These are phyloP conservation scores for Alviniconcha marisindica DNA, from an alignment of 1,140 invertebrate species.

Conservation along the genomic window DNA sequence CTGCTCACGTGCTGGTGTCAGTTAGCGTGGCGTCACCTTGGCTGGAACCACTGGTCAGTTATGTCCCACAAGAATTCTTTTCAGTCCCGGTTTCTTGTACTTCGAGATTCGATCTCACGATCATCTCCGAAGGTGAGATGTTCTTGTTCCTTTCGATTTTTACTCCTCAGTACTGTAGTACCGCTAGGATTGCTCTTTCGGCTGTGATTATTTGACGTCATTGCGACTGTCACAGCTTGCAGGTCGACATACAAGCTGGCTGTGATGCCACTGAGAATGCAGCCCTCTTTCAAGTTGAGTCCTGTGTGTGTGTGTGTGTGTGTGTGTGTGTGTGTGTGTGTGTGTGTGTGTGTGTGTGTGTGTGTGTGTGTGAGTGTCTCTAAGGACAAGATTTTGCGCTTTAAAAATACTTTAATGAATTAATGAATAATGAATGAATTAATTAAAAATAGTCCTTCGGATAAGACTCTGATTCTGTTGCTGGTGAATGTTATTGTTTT, in stretches of 20 bases:
- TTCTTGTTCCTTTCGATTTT: background rate
- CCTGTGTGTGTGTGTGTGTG: slow-evolving; percentile 25
- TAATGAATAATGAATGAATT: background rate
- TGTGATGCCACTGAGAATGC: background rate
- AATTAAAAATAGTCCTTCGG: background rate
- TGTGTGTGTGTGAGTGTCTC: background rate
- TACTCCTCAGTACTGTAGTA: background rate
- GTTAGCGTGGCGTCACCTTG: too few species aligned
- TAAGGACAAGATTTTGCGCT: background rate
- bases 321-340: background rate
- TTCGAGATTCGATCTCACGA: too few species aligned
- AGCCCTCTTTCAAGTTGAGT: too few species aligned
- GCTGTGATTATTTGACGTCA: background rate
- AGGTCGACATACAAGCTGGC: background rate
- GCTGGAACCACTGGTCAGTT: too few species aligned
- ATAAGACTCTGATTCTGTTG: background rate
- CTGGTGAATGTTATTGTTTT: background rate
- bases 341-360: slow-evolving; percentile 1
- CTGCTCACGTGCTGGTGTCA: too few species aligned
- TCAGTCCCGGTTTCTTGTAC: too few species aligned
- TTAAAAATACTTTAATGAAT: background rate
- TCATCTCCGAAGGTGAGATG: background rate
- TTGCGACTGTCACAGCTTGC: background rate
- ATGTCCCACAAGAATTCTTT: too few species aligned
- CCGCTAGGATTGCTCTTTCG: too few species aligned